Percentiles rank a stretch among this genome's conserved stretches.
Evolutionary conservation across 2,888 invertebrate species (phyloP).

Genomic region (Melipona beecheii): DNA sequence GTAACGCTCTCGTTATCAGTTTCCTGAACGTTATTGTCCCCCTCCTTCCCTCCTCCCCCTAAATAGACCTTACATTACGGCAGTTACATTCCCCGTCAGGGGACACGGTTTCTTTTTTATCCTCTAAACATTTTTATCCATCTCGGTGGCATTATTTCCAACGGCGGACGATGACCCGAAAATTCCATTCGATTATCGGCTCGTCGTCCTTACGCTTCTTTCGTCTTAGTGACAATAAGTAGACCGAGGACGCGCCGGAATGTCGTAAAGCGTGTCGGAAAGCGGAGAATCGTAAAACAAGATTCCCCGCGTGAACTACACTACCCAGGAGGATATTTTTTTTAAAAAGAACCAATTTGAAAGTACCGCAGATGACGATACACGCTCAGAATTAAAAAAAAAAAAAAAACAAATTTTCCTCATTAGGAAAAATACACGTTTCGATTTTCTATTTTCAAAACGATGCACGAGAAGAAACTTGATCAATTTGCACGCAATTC

Average conservation of each 20-base stretch:
- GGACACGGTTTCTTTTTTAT: constrained; percentile 32
- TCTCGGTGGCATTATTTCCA: constrained; percentile 1
- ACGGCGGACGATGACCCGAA: constrained; percentile 13
- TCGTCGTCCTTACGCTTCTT: neutral
- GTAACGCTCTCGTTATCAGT: constrained; percentile 70
- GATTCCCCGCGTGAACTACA: constrained; percentile 1
- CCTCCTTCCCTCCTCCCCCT: neutral
- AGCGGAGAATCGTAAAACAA: constrained; percentile 20
- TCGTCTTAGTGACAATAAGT: neutral
- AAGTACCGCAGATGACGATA: neutral
- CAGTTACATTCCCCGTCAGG: constrained; percentile 16
- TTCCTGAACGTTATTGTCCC: constrained; percentile 25
- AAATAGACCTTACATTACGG: constrained; percentile 20
- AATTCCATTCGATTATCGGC: constrained; percentile 5
- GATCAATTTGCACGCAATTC: no score
- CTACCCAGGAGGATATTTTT: neutral
- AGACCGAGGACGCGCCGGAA: neutral
- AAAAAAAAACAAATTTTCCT: neutral
- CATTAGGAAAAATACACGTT: neutral
- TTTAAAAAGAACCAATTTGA: neutral
- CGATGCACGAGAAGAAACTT: no score
- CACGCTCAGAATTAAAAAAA: neutral
- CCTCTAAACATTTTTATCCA: constrained; percentile 30
- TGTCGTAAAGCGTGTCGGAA: constrained; percentile 24
- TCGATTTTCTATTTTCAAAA: no score